Base-by-base conservation (phyloP, 2,888 invertebrate species). In the Polyploca ridens region DNA sequence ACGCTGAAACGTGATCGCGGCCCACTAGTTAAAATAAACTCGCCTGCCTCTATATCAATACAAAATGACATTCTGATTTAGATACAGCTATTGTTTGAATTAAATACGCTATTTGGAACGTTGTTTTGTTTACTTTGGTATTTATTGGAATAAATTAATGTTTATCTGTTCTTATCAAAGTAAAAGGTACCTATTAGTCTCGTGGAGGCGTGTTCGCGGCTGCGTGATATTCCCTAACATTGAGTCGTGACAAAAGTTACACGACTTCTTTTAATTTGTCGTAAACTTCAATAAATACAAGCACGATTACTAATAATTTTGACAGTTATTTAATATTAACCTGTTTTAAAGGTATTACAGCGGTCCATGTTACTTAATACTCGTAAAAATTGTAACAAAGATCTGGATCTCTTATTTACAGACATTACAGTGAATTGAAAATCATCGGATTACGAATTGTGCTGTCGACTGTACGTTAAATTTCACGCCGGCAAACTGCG, bases 1-100 rank as follows among this genome's bases (percentile, higher is more conserved):
- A 71, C 72, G 66, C 68, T 69, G 67, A 73, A 79, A 79, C 84
- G 83, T 86, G 84, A 84, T 82, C 74, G 64, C 78, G 62, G 74
- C 82, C 78, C 77, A 83, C 81, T 62, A 46, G 63, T 58, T 63
- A 59, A 62, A 64, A 65, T 67, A 61, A 41, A 72, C 66, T 66
- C 66, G 35, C 38, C 62, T 61, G 63, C 44, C 65, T 7, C 46
- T 35, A 74, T 74, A 72, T 69, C 68, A 71, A 73, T 65, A 66
- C 41, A 64, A 71, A 75, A 69, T 68, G 74, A 71, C 74, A 72
- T 66, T 66, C 66, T 72, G 73, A 77, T 75, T 78, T 73, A 76
- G 64, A 76, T 73, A 73, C 62, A 65, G 58, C 69, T 67, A 77
- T 81, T 81, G 77, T 81, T 75, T 61, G 62, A 68, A 75, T 76